phyloP scores from a whole-genome alignment of 2,888 invertebrate genomes.

The Geophilus truncorum region DNA sequence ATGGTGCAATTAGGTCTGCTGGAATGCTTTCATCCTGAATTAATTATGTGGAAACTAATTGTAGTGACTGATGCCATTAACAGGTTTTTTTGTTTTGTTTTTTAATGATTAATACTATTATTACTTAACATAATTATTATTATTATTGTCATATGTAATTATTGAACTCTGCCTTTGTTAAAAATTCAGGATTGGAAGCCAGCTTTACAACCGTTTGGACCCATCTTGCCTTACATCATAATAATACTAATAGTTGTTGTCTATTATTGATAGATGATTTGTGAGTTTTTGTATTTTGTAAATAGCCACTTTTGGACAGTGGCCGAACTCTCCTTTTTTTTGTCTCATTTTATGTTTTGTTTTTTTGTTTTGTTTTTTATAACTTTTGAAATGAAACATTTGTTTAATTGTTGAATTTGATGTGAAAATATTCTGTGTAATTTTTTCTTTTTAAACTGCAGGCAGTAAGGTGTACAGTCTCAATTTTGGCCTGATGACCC shows the following conservation, averaged over 20 bases:
- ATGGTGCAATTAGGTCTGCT: not conserved
- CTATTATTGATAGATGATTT: conserved; percentile 28
- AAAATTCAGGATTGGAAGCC: conserved; percentile 30
- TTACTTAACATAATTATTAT: not conserved
- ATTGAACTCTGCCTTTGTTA: not conserved
- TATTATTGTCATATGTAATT: not conserved
- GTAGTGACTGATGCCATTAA: not conserved
- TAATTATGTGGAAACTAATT: not conserved
- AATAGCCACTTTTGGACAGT: conserved; percentile 20
- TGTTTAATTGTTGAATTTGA: not conserved
- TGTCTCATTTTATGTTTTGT: too few relatives aligned
- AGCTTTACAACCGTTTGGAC: conserved; percentile 28
- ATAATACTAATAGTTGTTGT: conserved; percentile 29
- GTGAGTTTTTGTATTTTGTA: conserved; percentile 31
- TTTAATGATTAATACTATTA: not conserved
- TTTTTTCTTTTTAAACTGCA: not conserved
- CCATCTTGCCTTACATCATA: conserved; percentile 27
- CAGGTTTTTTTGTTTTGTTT: not conserved
- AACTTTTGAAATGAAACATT: not conserved
- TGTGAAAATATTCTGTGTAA: not conserved
- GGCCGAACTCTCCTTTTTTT: conserved; percentile 4
- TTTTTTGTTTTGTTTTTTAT: not conserved
- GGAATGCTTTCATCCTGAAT: not conserved
- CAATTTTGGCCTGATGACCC: not conserved
- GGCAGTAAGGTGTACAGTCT: not conserved